phyloP scores from a whole-genome alignment of 1,140 invertebrate species.

The Hyposmocoma kahamanoa region DNA sequence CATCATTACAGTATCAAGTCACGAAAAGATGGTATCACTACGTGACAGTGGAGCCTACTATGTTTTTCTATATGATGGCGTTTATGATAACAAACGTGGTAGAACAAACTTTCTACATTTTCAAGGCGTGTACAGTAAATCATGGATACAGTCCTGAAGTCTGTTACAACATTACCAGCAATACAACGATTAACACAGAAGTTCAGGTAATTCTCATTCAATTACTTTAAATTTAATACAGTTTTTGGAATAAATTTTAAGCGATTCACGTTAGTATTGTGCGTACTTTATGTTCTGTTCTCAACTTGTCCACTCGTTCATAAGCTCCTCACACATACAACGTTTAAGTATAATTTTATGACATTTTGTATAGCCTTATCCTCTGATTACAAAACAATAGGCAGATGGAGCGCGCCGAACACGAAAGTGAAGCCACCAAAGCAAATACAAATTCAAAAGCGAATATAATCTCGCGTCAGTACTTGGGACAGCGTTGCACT shows the following conservation, averaged over 20 bases:
- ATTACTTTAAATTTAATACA: neutral
- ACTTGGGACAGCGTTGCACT: no score
- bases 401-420: no score
- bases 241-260: no score
- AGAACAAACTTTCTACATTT: constrained; percentile 83
- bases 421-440: no score
- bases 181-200: constrained; percentile 70
- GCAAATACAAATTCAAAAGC: no score
- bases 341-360: no score
- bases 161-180: constrained; percentile 76
- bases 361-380: no score
- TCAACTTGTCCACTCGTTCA: no score
- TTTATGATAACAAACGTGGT: constrained; percentile 85
- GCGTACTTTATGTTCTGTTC: neutral
- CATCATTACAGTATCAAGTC: constrained; percentile 22
- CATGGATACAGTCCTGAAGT: constrained; percentile 78
- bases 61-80: constrained; percentile 88
- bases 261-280: no score
- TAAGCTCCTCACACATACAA: no score
- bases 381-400: no score
- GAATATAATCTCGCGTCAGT: no score
- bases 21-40: constrained; percentile 49
- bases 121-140: constrained; percentile 82
- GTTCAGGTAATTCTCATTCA: constrained; percentile 75
- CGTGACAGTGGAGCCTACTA: constrained; percentile 82